phyloP scores from a whole-genome alignment of 2,797 vertebrate species.

The Sparus aurata region DNA sequence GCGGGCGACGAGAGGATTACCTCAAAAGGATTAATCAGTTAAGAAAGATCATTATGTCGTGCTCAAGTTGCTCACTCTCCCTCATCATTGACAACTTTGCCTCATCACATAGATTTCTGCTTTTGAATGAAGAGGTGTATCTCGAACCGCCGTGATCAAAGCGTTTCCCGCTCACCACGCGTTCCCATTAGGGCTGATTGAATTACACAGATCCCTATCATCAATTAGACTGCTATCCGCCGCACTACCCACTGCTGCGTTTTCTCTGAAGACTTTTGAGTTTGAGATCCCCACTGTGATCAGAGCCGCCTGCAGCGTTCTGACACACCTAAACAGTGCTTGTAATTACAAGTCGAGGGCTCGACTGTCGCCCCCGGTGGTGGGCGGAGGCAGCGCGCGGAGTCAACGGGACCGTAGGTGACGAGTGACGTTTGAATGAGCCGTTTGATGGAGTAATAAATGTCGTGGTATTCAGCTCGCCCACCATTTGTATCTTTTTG shows the following conservation, averaged over 20 bases:
- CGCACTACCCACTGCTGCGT: constrained; percentile 18
- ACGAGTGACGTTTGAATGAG: constrained; percentile 53
- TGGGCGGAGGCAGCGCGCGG: constrained; percentile 34
- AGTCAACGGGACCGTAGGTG: constrained; percentile 35
- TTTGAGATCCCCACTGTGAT: constrained; percentile 67
- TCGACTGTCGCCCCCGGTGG: constrained; percentile 50
- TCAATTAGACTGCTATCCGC: constrained; percentile 58
- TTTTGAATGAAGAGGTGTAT: constrained; percentile 56
- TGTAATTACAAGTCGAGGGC: constrained; percentile 61
- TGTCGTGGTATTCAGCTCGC: constrained; percentile 42
- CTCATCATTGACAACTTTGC: constrained; percentile 18
- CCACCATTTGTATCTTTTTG: constrained; percentile 33
- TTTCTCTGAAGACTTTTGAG: constrained; percentile 47
- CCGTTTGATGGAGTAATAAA: constrained; percentile 47
- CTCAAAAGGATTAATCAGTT: constrained; percentile 7
- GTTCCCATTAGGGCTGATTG: constrained; percentile 74
- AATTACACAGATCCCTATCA: constrained; percentile 76
- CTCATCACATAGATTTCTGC: constrained; percentile 35
- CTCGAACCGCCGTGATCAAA: constrained; percentile 67
- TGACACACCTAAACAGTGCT: constrained; percentile 61
- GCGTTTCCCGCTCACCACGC: constrained; percentile 61
- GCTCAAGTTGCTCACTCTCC: not conserved
- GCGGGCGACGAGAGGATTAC: constrained; percentile 13
- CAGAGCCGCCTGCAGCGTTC: constrained; percentile 59
- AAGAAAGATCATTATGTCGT: constrained; percentile 18